Base-by-base conservation (phyloP, 2,113 vertebrate genomes). In the Pipa parva region DNA sequence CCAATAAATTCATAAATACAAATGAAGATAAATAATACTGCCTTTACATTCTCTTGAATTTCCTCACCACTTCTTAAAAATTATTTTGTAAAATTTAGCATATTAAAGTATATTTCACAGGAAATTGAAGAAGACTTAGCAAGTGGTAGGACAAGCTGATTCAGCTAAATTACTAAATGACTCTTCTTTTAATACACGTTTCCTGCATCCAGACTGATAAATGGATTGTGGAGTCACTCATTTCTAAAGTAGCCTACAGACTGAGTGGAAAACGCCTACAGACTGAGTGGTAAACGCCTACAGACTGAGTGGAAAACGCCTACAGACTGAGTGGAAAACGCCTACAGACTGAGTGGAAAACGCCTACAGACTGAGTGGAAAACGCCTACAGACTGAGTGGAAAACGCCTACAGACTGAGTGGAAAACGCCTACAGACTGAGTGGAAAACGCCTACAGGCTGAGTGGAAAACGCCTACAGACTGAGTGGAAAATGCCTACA, bases 191-290 rank as follows among this genome's bases (percentile, higher is more conserved):
- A 46, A n/a, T 73, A 65, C 63, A 67, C 8, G 0, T 2, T 13
- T 28, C 51, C 74, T 63, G 59, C 63, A 11, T 29, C 59, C 75
- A 71, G 73, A 80, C 76, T 59, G 76, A 50, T 72, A 77, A 73
- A 69, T 52, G 20, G 49, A 4, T 0, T 0, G 45, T 73, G 72
- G 69, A 74, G 69, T 74, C 74, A 72, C 0, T 0, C 8, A 33
- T 59, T 29, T 61, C 71, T 75, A 60, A 76, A 71, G 73, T 74
- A 72, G 57, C 25, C 63, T 71, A 42, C 29, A 31, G 5, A 31
- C 29, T 31, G 29, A n/a, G n/a, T n/a, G n/a, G n/a, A n/a, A n/a
- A n/a, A n/a, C n/a, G 54, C 26, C 63, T 71, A 72, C 49, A 31
- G 69, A 63, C 61, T 73, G 65, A 27, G 36, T 48, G 28, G 27